A percentile compares a stretch with the other conserved stretches of the same genome.
These are phyloP conservation scores for Rhagonycha lutea DNA, from an alignment of 2,888 invertebrate species.

Conservation along the genomic window DNA sequence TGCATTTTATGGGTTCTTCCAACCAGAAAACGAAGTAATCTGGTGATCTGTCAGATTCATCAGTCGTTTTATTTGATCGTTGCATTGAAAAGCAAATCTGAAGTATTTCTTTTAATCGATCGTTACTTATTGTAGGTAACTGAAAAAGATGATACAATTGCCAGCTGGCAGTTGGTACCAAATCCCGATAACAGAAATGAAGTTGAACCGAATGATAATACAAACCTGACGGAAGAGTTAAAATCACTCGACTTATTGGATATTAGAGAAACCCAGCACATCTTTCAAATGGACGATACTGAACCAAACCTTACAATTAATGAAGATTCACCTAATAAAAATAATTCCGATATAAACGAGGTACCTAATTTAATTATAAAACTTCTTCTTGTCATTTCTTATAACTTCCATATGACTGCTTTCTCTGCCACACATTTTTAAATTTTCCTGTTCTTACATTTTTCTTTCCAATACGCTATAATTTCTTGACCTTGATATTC, in stretches of 20 bases:
- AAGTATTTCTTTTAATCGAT: not conserved
- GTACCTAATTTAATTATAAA: not conserved
- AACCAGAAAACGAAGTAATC: not conserved
- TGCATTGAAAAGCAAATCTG: not conserved
- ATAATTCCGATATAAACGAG: not conserved
- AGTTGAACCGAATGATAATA: not conserved
- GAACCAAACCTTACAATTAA: too few species aligned
- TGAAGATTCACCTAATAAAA: too few species aligned
- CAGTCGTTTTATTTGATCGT: too few species aligned
- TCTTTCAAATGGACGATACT: too few species aligned
- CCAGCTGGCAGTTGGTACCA: not conserved
- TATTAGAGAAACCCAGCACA: too few species aligned
- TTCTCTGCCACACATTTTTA: too few species aligned
- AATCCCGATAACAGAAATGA: not conserved
- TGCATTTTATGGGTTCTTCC: not conserved
- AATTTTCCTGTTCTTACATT: too few species aligned
- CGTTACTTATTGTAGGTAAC: not conserved
- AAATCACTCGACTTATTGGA: not conserved
- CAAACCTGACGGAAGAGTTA: not conserved
- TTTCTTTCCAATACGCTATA: too few species aligned
- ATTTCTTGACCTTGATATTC: too few species aligned
- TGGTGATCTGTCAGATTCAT: not conserved
- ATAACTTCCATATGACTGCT: too few species aligned
- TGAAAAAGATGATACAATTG: not conserved
- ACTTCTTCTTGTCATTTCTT: not conserved